Percentiles rank a stretch among this genome's conserved stretches.
Conservation (phyloP, 2,888 invertebrate genomes). For the Melanophora roralis region DNA sequence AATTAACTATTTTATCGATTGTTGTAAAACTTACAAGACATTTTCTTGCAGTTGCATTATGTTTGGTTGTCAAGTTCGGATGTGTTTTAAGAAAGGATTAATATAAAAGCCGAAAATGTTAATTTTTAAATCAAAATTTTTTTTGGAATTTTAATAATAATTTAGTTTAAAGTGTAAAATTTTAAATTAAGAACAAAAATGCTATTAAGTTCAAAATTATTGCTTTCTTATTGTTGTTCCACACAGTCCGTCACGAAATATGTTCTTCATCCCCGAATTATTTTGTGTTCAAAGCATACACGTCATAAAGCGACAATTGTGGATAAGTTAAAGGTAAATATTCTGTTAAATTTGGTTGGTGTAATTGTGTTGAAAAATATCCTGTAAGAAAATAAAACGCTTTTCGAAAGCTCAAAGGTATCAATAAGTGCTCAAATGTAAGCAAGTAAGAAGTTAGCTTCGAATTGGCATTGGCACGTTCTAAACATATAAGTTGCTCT, state of each 20-base stretch:
- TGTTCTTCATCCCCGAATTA: slow-evolving; percentile 6
- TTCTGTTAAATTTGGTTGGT: background rate
- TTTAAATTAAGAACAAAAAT: slow-evolving; percentile 1
- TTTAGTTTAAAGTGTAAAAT: background rate
- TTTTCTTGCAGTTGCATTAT: background rate
- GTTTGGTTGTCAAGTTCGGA: slow-evolving; percentile 4
- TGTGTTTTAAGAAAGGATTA: no score
- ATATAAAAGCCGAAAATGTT: no score
- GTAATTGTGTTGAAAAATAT: background rate
- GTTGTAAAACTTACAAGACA: background rate
- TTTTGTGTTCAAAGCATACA: slow-evolving; percentile 49
- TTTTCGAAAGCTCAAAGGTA: no score
- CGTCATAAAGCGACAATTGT: slow-evolving; percentile 48
- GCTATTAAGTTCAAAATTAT: slow-evolving; percentile 34
- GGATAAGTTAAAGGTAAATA: slow-evolving; percentile 63
- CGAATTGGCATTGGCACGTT: no score
- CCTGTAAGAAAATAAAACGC: no score
- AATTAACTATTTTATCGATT: background rate
- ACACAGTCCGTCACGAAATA: background rate
- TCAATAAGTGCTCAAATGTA: no score
- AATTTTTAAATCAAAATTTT: background rate
- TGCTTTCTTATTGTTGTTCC: slow-evolving; percentile 15
- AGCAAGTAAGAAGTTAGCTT: no score
- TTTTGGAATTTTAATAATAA: no score
- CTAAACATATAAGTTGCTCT: no score